A percentile compares a stretch with the other conserved stretches of the same genome.
These are phyloP conservation scores for Aphelocoma californica DNA, from an alignment of 2,797 vertebrate genomes.

Conservation along the genomic window DNA sequence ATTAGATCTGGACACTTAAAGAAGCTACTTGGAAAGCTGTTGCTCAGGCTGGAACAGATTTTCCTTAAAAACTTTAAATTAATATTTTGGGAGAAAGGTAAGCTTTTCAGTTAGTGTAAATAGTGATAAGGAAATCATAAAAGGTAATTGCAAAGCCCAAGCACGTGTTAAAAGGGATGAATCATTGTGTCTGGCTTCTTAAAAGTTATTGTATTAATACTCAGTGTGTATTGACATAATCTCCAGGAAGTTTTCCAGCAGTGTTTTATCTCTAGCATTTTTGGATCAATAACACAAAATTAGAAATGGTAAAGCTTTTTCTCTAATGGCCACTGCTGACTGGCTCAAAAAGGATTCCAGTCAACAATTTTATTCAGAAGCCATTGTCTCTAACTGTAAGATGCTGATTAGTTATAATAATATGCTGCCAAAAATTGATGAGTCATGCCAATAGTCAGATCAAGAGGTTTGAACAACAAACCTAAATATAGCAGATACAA, in stretches of 20 bases:
- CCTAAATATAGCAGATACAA: not conserved
- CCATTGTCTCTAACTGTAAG: not conserved
- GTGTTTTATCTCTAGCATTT: conserved; percentile 22
- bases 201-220: conserved; percentile 19
- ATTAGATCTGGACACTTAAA: not conserved
- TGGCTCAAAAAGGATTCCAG: not conserved
- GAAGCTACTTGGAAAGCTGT: not conserved
- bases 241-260: conserved; percentile 19
- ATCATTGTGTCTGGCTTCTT: not conserved
- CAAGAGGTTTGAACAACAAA: conserved; percentile 9
- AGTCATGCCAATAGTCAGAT: conserved; percentile 10
- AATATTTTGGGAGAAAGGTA: not conserved
- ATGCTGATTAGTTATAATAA: conserved; percentile 37
- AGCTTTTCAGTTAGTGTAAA: not conserved
- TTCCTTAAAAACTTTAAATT: not conserved
- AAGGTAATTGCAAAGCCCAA: not conserved
- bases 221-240: conserved; percentile 1
- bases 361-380: conserved; percentile 1
- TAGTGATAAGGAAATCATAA: not conserved
- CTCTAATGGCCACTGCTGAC: not conserved
- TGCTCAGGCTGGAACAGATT: not conserved
- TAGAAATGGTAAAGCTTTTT: not conserved
- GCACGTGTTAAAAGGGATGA: not conserved
- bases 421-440: not conserved
- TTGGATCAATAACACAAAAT: conserved; percentile 42